phyloP scores from a whole-genome alignment of 2,888 invertebrate genomes.

The Tenthredo mesomela region DNA sequence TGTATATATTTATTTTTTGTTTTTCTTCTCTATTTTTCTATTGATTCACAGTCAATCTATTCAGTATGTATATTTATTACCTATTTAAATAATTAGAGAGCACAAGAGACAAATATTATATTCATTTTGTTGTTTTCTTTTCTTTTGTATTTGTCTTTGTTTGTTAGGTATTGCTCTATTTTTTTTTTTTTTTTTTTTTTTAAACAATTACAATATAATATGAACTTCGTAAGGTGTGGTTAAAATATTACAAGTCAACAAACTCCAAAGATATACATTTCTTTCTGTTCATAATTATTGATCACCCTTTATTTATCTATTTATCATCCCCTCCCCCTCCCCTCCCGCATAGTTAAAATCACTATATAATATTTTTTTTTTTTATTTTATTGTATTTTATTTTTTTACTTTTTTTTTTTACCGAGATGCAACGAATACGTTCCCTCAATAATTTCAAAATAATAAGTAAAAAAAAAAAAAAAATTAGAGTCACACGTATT shows the following conservation, averaged over 20 bases:
- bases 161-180: slow-evolving; percentile 36
- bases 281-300: not conserved
- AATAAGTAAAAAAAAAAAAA: not conserved
- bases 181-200: slow-evolving; percentile 24
- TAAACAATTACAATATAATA: slow-evolving; percentile 32
- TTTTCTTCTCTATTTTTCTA: not conserved
- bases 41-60: slow-evolving; percentile 40
- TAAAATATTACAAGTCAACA: slow-evolving; percentile 18
- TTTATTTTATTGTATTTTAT: too few species aligned
- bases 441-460: not conserved
- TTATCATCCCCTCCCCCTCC: not conserved
- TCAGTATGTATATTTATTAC: not conserved
- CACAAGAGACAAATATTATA: slow-evolving; percentile 23
- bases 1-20: not conserved
- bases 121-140: not conserved
- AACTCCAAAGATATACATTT: not conserved
- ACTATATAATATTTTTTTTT: not conserved
- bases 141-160: not conserved
- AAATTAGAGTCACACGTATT: not conserved
- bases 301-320: not conserved
- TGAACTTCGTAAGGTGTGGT: slow-evolving; percentile 41
- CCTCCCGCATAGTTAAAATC: not conserved
- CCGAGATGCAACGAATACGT: not conserved
- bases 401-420: not conserved
- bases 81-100: slow-evolving; percentile 46